Evolutionary conservation across 1,140 invertebrate species (phyloP), one percentile per base, ranked within the genome.

Genomic region (Drosophila melanogaster): DNA sequence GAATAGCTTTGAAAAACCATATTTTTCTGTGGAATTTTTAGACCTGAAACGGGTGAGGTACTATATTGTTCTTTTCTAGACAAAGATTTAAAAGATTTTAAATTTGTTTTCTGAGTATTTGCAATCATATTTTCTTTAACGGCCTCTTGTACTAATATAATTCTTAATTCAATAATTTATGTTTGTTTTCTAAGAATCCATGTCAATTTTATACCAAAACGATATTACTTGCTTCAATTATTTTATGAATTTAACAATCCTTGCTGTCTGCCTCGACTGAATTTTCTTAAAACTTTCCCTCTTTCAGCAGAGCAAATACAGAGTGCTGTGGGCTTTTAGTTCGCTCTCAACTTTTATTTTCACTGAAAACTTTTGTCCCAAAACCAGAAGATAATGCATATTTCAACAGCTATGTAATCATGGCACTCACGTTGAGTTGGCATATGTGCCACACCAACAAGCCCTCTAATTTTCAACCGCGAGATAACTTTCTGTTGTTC

Each of bases 1-100:
- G 74, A 81, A 87, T 66, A 86, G 77, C 74, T 49, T 75, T 37
- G 24, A 24, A 30, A 54, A 58, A 62, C 40, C 65, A 53, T 47
- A 73, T 73, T 54, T 74, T 49, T 49, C 24, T 33, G 37, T 11
- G 24, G 24, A 72, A 64, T 62, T 70, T 54, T 38, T 37, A n/a
- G 22, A n/a, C 44, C 59, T 35, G 58, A 35, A 51, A 26, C 19
- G 46, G 59, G 33, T 26, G 17, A 3, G 40, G 41, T 11, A 57
- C 22, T 43, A 56, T 51, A 24, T 46, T 7, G 1, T 14, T 44
- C 19, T 44, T 44, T 22, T 22, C 15, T 17, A n/a, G n/a, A n/a
- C n/a, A n/a, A n/a, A n/a, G n/a, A 30, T 54, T 17, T 30, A 26
- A 33, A 17, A 55, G 17, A 22, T 4, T 37, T 37, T 12, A 14